Percentiles rank a stretch among this genome's conserved stretches.
phyloP scores from a whole-genome alignment of 2,888 invertebrate species.

The Perithous albicinctus region DNA sequence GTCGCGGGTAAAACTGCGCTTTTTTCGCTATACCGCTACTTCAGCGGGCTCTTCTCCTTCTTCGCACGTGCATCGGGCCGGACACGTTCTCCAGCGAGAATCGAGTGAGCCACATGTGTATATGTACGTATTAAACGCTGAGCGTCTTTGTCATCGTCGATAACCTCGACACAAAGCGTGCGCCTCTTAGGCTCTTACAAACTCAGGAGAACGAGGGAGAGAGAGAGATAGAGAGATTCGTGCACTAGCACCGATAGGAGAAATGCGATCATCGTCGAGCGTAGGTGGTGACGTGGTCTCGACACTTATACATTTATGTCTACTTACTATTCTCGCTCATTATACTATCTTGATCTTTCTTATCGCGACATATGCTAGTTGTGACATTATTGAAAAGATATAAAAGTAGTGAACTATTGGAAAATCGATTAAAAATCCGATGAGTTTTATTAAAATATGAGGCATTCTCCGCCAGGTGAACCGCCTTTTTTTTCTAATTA shows the following conservation, averaged over 20 bases:
- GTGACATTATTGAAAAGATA: neutral
- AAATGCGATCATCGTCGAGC: slow-evolving; percentile 68
- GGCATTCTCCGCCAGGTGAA: too few relatives aligned
- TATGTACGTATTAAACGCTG: slow-evolving; percentile 18
- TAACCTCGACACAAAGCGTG: slow-evolving; percentile 55
- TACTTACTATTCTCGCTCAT: slow-evolving; percentile 19
- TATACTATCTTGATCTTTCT: slow-evolving; percentile 12
- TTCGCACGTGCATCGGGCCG: slow-evolving; percentile 56
- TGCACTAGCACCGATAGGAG: slow-evolving; percentile 54
- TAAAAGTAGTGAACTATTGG: neutral
- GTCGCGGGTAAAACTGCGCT: slow-evolving; percentile 64
- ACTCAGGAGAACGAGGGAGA: slow-evolving; percentile 31
- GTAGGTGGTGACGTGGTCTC: slow-evolving; percentile 64
- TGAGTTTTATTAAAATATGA: neutral
- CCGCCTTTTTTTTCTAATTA: too few relatives aligned
- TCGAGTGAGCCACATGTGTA: slow-evolving; percentile 32
- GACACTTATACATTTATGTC: slow-evolving; percentile 38
- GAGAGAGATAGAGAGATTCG: slow-evolving; percentile 3
- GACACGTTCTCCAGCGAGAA: slow-evolving; percentile 62
- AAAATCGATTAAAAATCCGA: neutral
- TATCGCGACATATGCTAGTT: neutral
- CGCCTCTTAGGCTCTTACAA: neutral
- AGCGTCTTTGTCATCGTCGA: slow-evolving; percentile 55
- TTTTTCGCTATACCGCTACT: slow-evolving; percentile 48
- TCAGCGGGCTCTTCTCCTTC: slow-evolving; percentile 52